These are phyloP conservation scores for Scaptodrosophila latifasciaeformis DNA, from an alignment of 2,888 invertebrate species.

Conservation along the genomic window DNA sequence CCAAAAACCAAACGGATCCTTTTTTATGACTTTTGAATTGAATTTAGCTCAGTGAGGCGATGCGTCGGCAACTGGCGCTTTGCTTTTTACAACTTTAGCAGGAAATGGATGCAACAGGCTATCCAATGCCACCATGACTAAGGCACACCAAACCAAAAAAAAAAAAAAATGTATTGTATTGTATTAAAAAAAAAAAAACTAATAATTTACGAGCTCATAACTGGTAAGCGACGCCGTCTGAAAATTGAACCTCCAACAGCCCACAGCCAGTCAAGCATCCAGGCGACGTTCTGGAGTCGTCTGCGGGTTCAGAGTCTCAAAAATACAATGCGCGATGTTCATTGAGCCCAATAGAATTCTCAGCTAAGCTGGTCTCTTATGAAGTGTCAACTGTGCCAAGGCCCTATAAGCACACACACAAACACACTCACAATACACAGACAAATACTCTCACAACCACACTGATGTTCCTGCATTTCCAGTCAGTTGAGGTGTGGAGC, in stretches of 20 bases:
- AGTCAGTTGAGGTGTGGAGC: neutral
- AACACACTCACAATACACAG: neutral
- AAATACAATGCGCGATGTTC: conserved; percentile 10
- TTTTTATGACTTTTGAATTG: conserved; percentile 39
- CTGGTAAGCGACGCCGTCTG: conserved; percentile 26
- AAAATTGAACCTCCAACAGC: conserved; percentile 38
- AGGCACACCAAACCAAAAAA: conserved; percentile 9
- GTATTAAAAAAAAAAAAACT: conserved; percentile 41
- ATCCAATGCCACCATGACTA: conserved; percentile 33
- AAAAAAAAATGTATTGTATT: too few species aligned
- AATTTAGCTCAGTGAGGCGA: conserved; percentile 19
- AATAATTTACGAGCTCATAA: conserved; percentile 66
- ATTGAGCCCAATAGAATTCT: conserved; percentile 23
- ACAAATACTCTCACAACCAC: neutral
- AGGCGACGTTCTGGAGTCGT: neutral
- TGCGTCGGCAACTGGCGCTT: conserved; percentile 19
- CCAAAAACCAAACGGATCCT: conserved; percentile 44
- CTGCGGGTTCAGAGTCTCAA: neutral
- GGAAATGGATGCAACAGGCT: conserved; percentile 42
- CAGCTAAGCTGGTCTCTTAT: conserved; percentile 21
- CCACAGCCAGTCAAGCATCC: neutral
- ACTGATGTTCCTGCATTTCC: too few species aligned
- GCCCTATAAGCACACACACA: conserved; percentile 21
- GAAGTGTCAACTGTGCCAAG: conserved; percentile 42
- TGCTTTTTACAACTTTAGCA: conserved; percentile 60